Percentiles rank a stretch among this genome's conserved stretches.
Conservation (phyloP, 1,140 invertebrate genomes). For the Harlomillsia oculata region DNA sequence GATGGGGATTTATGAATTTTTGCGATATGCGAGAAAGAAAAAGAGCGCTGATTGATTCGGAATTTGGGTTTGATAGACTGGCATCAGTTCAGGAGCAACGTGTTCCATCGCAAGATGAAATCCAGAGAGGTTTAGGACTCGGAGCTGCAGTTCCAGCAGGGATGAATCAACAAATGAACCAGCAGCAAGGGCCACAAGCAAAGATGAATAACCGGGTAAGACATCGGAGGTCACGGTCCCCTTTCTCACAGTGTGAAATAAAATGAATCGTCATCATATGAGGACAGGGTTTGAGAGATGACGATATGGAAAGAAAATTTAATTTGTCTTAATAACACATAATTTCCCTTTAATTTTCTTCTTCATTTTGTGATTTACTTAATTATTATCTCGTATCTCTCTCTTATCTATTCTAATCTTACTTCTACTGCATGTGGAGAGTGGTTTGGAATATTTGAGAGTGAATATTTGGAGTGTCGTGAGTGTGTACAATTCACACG, state of each 20-base stretch:
- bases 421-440: constrained; percentile 13
- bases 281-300: not conserved
- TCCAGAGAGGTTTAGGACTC: not conserved
- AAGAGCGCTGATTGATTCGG: not conserved
- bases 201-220: constrained; percentile 34
- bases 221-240: too few relatives aligned
- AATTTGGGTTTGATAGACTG: constrained; percentile 52
- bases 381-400: constrained; percentile 5
- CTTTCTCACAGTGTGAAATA: constrained; percentile 15
- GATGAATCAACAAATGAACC: not conserved
- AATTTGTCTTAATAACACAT: too few relatives aligned
- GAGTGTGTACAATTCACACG: constrained; percentile 10
- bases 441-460: constrained; percentile 9
- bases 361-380: not conserved
- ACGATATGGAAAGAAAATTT: not conserved
- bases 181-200: not conserved
- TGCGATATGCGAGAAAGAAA: not conserved
- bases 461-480: not conserved
- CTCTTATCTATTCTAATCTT: constrained; percentile 10
- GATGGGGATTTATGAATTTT: not conserved
- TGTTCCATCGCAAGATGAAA: constrained; percentile 48
- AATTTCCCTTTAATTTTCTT: not conserved
- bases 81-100: constrained; percentile 91
- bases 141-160: not conserved
- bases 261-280: constrained; percentile 20